Evolutionary conservation across 2,797 vertebrate species (phyloP).

Genomic region (Heterohyrax brucei): DNA sequence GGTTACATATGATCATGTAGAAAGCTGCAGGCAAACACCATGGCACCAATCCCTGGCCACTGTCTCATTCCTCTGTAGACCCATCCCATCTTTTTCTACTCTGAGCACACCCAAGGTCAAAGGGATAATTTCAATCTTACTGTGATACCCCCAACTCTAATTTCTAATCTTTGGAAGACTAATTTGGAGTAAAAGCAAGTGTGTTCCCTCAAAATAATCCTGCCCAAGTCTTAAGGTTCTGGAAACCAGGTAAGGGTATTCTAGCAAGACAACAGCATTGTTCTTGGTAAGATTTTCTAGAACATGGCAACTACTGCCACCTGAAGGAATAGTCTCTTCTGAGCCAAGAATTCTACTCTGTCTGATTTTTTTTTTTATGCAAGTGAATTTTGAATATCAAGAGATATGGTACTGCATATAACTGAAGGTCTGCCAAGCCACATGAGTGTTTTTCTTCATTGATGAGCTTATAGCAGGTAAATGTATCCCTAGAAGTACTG

Average conservation of each 20-base stretch:
- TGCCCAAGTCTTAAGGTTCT: not conserved
- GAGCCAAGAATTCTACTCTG: accelerated
- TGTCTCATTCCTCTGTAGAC: not conserved
- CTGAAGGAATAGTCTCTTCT: accelerated
- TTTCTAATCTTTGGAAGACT: not conserved
- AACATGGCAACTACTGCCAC: accelerated
- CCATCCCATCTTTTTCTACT: too few species aligned
- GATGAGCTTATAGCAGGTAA: too few species aligned
- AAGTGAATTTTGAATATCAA: not conserved
- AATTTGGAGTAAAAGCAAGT: accelerated
- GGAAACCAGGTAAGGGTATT: accelerated
- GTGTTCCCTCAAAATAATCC: not conserved
- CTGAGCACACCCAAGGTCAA: not conserved
- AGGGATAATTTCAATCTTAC: not conserved
- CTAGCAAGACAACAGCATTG: accelerated
- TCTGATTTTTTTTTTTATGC: not conserved
- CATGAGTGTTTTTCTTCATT: accelerated
- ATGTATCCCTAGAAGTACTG: not conserved
- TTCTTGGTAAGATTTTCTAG: not conserved
- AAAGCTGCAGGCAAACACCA: not conserved
- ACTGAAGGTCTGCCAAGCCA: not conserved
- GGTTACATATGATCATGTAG: accelerated
- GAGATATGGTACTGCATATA: too few species aligned
- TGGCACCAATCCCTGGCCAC: not conserved
- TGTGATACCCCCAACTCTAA: not conserved